A percentile compares a stretch with the other conserved stretches of the same genome.
phyloP scores from a whole-genome alignment of 1,140 invertebrate species.

The Anastrepha ludens region DNA sequence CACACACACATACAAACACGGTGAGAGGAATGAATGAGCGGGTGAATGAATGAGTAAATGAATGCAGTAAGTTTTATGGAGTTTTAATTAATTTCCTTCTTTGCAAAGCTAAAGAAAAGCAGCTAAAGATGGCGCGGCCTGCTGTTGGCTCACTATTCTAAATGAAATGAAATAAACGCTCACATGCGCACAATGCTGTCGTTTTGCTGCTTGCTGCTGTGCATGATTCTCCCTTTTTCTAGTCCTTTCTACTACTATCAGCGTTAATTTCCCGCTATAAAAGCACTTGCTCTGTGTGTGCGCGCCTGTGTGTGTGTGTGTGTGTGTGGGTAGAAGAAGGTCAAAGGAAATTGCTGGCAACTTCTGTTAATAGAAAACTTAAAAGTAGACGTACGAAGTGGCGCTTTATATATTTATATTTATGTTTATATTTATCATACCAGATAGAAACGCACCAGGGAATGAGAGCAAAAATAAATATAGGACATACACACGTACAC shows the following conservation, averaged over 20 bases:
- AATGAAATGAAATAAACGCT: constrained; percentile 6
- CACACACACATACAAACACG: not conserved
- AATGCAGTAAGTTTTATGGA: constrained; percentile 40
- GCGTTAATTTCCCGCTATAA: not conserved
- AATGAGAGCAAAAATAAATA: no score
- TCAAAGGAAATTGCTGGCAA: constrained; percentile 39
- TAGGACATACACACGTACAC: not conserved
- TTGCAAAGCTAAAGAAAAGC: not conserved
- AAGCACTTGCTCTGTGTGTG: not conserved
- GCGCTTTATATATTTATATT: not conserved
- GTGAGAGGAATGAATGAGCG: not conserved
- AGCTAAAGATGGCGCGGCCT: not conserved
- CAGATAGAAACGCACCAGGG: not conserved
- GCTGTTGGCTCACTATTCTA: not conserved
- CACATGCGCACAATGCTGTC: not conserved
- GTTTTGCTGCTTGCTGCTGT: not conserved
- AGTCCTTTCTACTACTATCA: not conserved
- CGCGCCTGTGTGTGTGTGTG: not conserved
- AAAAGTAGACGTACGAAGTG: not conserved
- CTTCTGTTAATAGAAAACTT: constrained; percentile 38
- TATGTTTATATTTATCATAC: not conserved
- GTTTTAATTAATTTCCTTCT: constrained; percentile 50
- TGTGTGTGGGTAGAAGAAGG: not conserved
- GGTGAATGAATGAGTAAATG: not conserved
- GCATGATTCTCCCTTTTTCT: not conserved